These are phyloP conservation scores for Drosophila algonquin DNA, from an alignment of 2,888 invertebrate species.

Conservation along the genomic window DNA sequence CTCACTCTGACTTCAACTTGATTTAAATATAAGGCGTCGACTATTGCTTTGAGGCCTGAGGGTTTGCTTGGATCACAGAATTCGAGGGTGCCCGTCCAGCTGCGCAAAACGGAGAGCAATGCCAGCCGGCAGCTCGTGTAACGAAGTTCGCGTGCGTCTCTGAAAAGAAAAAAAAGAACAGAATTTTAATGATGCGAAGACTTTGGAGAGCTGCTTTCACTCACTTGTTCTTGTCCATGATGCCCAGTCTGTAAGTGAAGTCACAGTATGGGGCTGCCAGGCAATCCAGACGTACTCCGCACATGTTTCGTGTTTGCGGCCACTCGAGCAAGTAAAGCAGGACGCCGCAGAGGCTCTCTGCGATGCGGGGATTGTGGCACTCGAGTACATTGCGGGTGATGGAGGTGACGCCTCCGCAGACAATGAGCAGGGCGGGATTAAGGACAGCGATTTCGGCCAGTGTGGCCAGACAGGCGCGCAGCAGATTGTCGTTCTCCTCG, in stretches of 20 bases:
- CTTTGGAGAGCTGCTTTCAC: constrained; percentile 15
- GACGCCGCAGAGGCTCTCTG: constrained; percentile 95
- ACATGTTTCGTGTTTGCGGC: constrained; percentile 90
- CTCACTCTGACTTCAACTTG: constrained; percentile 95
- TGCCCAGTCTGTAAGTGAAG: constrained; percentile 90
- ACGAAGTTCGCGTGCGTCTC: constrained; percentile 91
- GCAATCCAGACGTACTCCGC: constrained; percentile 92
- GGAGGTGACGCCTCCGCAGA: constrained; percentile 92
- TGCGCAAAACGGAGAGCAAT: constrained; percentile 92
- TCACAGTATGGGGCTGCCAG: constrained; percentile 97
- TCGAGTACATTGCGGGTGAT: constrained; percentile 92
- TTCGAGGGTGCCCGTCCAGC: constrained; percentile 95
- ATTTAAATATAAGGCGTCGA: constrained; percentile 92
- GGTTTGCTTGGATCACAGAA: constrained; percentile 92
- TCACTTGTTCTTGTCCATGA: constrained; percentile 89
- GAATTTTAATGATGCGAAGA: neutral
- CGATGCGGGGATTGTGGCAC: constrained; percentile 94
- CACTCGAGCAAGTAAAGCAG: constrained; percentile 93
- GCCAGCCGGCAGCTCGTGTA: constrained; percentile 94
- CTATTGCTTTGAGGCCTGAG: constrained; percentile 91
- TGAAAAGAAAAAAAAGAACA: constrained; percentile 64
- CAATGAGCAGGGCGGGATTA: constrained; percentile 91
- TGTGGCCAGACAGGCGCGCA: constrained; percentile 93
- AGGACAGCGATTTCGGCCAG: constrained; percentile 94
- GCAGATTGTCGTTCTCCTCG: constrained; percentile 90